Base-by-base conservation (phyloP, 2,113 vertebrate genomes). In the Podilymbus podiceps region DNA sequence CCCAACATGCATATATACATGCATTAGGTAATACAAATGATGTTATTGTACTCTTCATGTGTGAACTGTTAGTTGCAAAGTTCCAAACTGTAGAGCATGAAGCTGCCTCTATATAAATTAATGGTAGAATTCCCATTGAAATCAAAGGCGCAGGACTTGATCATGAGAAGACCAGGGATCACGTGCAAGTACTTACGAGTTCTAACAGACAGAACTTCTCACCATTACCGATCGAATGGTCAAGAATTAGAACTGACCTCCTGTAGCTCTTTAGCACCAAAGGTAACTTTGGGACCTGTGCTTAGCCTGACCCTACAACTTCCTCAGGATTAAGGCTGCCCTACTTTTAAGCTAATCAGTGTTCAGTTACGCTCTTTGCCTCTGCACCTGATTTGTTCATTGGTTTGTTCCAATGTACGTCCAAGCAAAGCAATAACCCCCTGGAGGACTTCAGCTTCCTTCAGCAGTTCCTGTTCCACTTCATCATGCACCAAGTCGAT, bases 341-440 rank as follows among this genome's bases (percentile, higher is more conserved):
- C 52, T 63, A 23, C 72, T 75, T 78, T 47, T 81, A 40, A 75
- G 20, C 52, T 89, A 60, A 59, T 59, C 76, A 33, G 38, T 21
- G 24, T 69, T 68, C 66, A 52, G 33, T 85, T 89, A 55, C 0
- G 3, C 27, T 53, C 33, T 87, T 89, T 24, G 17, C 20, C 24
- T 74, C 50, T 50, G 33, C 55, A 99, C 99, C 99, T 98, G 95
- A 99, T 99, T 98, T 99, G 99, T 93, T 99, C 99, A 0, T 91
- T 93, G 14, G 98, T 97, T 97, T 99, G 99, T 93, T 99, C 98
- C 66, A 98, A 10, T 2, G 98, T 98, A 31, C 85, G 97, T 81
- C 97, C 97, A 72, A 99, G 98, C 81, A 99, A 96, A 40, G 97
- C 88, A 20, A 90, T 93, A 63, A 98, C 97, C 1, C 98, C 98